Base-by-base conservation (phyloP, 2,113 vertebrate genomes). In the Microcebus jonahi region DNA sequence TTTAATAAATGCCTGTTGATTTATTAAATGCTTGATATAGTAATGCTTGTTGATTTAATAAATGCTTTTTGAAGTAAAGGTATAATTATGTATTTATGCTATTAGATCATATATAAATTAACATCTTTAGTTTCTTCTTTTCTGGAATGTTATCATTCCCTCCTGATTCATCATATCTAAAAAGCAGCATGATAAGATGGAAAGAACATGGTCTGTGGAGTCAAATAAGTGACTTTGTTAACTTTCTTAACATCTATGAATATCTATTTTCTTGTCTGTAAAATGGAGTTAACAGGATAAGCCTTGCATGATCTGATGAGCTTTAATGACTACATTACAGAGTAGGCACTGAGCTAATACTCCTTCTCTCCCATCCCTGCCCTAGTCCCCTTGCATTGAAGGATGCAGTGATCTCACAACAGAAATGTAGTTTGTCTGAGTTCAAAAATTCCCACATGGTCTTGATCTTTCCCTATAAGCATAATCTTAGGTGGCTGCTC, bases 241-340 rank as follows among this genome's bases (percentile, higher is more conserved):
- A 76, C 65, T 71, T 90, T 96, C 31, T 94, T 85, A 88, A 88
- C 8, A 71, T 80, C 7, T 95, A 3, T 63, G 29, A 65, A 6
- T 57, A 13, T 77, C 27, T 87, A 39, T 95, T 93, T 96, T 94
- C n/a, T 57, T 94, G 21, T 50, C 73, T 76, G 20, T 48, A 50
- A 92, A 88, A 73, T 61, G 20, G 25, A 23, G 39, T 73, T 45
- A 67, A 84, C 34, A 85, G 17, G 50, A 31, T 59, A 83, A 57
- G 21, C 13, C 20, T 85, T 73, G 4, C 23, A 55, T 70, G 27
- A 42, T 42, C 61, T 82, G 61, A 57, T 59, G 45, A 48, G 0
- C 73, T 79, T 97, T 84, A 50, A 25, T 61, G 48, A 59, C 48
- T 42, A 34, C 83, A 75, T 82, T 27, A 39, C 14, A 42, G 6